These are phyloP conservation scores for Crypturellus undulatus DNA, from an alignment of 2,113 vertebrate species.

Conservation along the genomic window DNA sequence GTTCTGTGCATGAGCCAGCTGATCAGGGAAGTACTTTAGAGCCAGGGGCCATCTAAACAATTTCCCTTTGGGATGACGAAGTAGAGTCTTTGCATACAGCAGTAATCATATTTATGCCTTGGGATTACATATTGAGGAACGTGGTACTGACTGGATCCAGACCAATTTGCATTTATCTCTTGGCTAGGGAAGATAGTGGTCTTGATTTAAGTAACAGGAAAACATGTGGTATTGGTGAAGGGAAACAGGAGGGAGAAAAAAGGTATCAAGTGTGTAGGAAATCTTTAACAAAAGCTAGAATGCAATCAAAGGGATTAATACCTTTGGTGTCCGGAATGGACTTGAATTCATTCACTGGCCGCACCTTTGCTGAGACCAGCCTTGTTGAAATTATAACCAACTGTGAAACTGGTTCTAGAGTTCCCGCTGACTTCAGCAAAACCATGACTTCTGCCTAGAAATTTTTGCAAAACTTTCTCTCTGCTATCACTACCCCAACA, in stretches of 20 bases:
- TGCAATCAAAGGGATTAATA: background rate
- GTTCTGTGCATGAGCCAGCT: background rate
- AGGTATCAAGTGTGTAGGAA: background rate
- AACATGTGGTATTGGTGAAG: background rate
- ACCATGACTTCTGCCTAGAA: background rate
- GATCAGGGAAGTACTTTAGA: background rate
- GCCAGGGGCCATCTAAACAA: background rate
- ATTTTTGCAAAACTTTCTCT: background rate
- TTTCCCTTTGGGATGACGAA: background rate
- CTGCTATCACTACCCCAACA: background rate
- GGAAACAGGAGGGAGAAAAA: background rate
- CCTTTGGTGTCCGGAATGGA: background rate
- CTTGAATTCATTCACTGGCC: background rate
- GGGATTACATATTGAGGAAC: background rate
- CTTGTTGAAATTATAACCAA: background rate
- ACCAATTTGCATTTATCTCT: background rate
- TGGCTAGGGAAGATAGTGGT: background rate
- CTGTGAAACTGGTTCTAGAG: background rate
- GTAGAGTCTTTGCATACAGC: too few relatives aligned
- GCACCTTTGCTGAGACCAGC: background rate
- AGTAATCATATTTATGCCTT: background rate
- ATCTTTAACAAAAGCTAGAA: background rate
- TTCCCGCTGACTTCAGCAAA: background rate
- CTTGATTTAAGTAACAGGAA: background rate
- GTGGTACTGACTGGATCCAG: rapidly evolving